Conservation (phyloP, 2,888 invertebrate species). For the Pemphredon lugubris region DNA sequence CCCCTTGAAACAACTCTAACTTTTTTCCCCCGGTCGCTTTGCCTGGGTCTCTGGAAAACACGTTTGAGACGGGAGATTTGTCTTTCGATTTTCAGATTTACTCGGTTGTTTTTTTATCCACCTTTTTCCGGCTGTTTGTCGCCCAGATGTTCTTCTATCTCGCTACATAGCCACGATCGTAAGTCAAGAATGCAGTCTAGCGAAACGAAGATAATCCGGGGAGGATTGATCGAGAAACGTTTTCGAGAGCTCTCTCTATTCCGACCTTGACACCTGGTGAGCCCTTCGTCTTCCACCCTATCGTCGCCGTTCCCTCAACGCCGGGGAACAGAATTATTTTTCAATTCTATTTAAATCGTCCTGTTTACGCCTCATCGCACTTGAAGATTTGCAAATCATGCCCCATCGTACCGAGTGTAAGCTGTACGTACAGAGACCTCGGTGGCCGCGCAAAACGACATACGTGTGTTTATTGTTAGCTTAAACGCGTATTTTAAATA, state of each 20-base stretch:
- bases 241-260: conserved; percentile 21
- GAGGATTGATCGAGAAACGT: conserved; percentile 37
- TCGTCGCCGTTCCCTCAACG: conserved; percentile 2
- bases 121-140: conserved; percentile 15
- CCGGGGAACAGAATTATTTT: not conserved
- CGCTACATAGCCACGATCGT: conserved; percentile 13
- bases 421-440: too few relatives aligned
- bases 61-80: too few relatives aligned
- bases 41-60: too few relatives aligned
- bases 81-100: not conserved
- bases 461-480: too few relatives aligned
- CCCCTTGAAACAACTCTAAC: too few relatives aligned
- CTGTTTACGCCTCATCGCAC: not conserved
- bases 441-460: too few relatives aligned
- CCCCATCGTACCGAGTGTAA: too few relatives aligned
- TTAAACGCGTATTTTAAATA: too few relatives aligned
- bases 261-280: conserved; percentile 21
- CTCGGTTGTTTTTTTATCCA: not conserved
- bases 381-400: too few relatives aligned
- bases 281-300: conserved; percentile 17
- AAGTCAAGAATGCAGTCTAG: conserved; percentile 42
- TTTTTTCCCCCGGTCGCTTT: too few relatives aligned
- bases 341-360: not conserved
- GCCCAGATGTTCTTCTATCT: conserved; percentile 9
- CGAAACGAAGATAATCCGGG: conserved; percentile 42